Evolutionary conservation across 92 coral and sea anemone genomes (phyloP), one percentile per base, ranked within the genome.

Genomic region (Porites rus): DNA sequence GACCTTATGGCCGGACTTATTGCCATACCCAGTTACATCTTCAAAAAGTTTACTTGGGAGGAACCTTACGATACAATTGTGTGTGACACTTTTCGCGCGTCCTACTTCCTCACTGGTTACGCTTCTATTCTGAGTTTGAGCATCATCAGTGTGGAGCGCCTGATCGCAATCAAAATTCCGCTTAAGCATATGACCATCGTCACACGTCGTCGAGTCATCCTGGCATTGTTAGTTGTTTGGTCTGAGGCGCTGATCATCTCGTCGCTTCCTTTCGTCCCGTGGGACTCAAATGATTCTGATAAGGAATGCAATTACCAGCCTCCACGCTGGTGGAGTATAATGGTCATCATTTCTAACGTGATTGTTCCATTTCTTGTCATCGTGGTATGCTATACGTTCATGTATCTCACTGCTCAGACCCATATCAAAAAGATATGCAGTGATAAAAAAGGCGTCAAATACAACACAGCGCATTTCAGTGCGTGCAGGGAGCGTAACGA

Each of bases 21-120:
- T 9, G 99, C 99, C 20, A 92, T 97, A 95, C 99, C 99, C 1
- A 92, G 98, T 17, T 97, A 97, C 78, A 93, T 97, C 60, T 85
- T 94, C 6, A 97, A 95, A 84, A 97, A 97, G 87, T 89, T 97
- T 13, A 68, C 79, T n/a, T 80, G 86, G 61, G 69, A 86, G 19
- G 85, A 81, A 21, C 86, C 85, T 3, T 14, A 71, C n/a, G 51
- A 78, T 54, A 66, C 85, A 8, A 51, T 90, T 65, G 85, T 89
- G 13, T 94, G 95, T 46, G 93, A 90, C 72, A 56, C 85, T 38
- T 93, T 93, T 80, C 93, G 98, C 21, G 88, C 90, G 61, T 93
- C 99, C 14, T 97, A 97, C 85, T 97, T 97, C 86, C 87, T 97
- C 71, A 93, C 97, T 31, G 98, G 98, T 56, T 97, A 97, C 74